Conservation (phyloP, 2,797 vertebrate species). For the Channa striata region DNA sequence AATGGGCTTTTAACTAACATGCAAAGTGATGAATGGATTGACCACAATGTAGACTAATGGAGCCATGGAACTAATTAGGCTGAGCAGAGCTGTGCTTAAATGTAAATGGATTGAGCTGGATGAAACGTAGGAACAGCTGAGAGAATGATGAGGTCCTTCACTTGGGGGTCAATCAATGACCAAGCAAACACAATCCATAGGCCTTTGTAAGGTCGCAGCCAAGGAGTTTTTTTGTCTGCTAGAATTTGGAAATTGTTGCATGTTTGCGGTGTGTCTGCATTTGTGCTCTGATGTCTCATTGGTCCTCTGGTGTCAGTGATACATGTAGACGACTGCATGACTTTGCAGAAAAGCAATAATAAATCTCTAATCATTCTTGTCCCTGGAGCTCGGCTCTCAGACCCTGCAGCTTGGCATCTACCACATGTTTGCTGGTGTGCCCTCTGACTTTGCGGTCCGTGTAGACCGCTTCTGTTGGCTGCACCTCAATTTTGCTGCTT, state of each 20-base stretch:
- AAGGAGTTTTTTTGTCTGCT: constrained; percentile 36
- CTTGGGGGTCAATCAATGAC: constrained; percentile 81
- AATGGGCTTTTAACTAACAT: constrained; percentile 83
- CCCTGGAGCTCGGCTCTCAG: constrained; percentile 52
- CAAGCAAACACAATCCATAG: constrained; percentile 65
- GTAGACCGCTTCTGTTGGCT: constrained; percentile 68
- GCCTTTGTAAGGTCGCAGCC: constrained; percentile 33
- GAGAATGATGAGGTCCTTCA: constrained; percentile 84
- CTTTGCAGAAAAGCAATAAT: constrained; percentile 72
- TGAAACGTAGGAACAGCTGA: constrained; percentile 74
- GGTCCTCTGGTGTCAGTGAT: constrained; percentile 30
- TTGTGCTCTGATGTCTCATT: background rate
- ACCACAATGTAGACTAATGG: constrained; percentile 85
- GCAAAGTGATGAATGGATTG: constrained; percentile 84
- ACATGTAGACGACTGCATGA: constrained; percentile 53
- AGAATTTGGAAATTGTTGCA: constrained; percentile 3
- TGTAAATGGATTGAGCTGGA: constrained; percentile 85
- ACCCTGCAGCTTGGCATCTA: constrained; percentile 69
- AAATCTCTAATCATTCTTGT: constrained; percentile 66
- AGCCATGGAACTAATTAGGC: constrained; percentile 87
- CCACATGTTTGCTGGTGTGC: constrained; percentile 73
- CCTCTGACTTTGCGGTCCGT: constrained; percentile 72
- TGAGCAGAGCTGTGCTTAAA: constrained; percentile 84
- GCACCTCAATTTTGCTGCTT: constrained; percentile 63
- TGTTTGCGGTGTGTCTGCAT: background rate